phyloP scores from a whole-genome alignment of 1,140 invertebrate genomes.

The Homarus americanus region DNA sequence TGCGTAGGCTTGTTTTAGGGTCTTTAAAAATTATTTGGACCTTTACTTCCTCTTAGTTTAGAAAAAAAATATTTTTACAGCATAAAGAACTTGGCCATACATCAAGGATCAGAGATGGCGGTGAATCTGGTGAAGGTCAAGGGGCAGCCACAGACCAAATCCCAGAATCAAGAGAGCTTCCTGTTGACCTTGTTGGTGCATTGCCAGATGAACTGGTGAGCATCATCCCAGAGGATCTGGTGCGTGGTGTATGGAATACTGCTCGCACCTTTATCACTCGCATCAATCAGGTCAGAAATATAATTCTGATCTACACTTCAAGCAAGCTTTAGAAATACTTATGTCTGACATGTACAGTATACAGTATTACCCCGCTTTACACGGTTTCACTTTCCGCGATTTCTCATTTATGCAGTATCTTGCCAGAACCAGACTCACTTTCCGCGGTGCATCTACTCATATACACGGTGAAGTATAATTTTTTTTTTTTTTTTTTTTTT shows the following conservation, averaged over 20 bases:
- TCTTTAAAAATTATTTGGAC: no score
- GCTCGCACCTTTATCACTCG: constrained; percentile 63
- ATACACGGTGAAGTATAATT: no score
- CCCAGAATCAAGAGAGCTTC: background rate
- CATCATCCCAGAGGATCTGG: constrained; percentile 67
- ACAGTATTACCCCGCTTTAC: no score
- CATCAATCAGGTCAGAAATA: constrained; percentile 58
- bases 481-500: no score
- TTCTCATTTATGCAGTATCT: no score
- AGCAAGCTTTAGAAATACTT: background rate
- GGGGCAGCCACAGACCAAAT: constrained; percentile 1
- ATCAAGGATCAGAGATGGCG: constrained; percentile 2
- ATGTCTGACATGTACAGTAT: background rate
- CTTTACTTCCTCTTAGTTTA: background rate
- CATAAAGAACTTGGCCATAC: constrained; percentile 20
- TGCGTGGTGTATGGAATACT: constrained; percentile 65
- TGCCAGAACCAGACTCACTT: no score
- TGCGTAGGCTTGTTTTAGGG: no score
- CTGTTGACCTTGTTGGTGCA: constrained; percentile 38
- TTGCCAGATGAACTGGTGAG: constrained; percentile 63
- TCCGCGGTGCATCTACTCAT: no score
- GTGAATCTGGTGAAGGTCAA: background rate
- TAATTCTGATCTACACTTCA: background rate
- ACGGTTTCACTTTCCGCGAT: no score
- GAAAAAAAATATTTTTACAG: constrained; percentile 22